Conservation (phyloP, 1,140 invertebrate species). For the Zeugodacus cucurbitae region DNA sequence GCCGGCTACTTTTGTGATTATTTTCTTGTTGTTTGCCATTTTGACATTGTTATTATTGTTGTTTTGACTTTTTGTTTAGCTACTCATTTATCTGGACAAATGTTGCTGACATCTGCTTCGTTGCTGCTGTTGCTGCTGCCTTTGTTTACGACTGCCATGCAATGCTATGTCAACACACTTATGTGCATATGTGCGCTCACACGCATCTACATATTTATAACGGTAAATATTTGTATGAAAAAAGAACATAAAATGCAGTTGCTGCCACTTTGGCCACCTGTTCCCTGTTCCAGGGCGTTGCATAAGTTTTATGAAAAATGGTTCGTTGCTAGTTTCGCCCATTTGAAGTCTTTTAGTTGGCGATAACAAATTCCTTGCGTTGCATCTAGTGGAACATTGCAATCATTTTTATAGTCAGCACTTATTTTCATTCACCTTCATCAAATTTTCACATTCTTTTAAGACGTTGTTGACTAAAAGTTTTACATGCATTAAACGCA, state of each 20-base stretch:
- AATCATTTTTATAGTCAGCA: slow-evolving; percentile 25
- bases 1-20: neutral
- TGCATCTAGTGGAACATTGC: neutral
- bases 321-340: neutral
- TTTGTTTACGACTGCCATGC: neutral
- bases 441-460: slow-evolving; percentile 6
- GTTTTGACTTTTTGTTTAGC: slow-evolving; percentile 35
- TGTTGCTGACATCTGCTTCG: slow-evolving; percentile 27
- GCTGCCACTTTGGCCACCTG: neutral
- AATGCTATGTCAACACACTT: neutral
- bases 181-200: neutral
- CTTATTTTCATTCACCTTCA: neutral
- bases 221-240: neutral
- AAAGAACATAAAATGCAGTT: neutral
- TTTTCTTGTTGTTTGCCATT: slow-evolving; percentile 30
- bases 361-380: neutral
- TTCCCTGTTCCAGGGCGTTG: neutral
- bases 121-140: neutral
- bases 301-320: slow-evolving; percentile 4
- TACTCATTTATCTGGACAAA: slow-evolving; percentile 35
- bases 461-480: neutral
- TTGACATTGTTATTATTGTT: slow-evolving; percentile 22
- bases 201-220: neutral
- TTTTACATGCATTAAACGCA: neutral
- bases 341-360: neutral